Base-by-base conservation (phyloP, 2,797 vertebrate species). In the Bradypus variegatus region DNA sequence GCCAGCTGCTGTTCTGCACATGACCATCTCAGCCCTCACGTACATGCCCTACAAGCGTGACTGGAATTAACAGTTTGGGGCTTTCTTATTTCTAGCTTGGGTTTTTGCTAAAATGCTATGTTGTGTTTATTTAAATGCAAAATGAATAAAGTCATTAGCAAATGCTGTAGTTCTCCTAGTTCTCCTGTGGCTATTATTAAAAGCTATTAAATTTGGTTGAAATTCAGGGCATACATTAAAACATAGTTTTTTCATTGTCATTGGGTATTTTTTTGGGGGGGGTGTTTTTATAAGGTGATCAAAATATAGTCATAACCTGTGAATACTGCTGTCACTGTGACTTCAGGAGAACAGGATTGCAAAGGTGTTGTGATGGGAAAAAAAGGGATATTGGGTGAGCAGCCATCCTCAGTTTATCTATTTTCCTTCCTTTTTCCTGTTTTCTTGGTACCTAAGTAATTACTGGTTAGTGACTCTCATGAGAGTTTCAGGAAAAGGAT, bases 371-470 rank as follows among this genome's bases (percentile, higher is more conserved):
- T 58, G n/a, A 50, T 76, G 50, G 38, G 48, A 8, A 31, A 18
- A 14, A 41, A 15, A 50, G 41, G 70, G 50, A 62, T 67, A 50
- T 0, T 48, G 27, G 50, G 6, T 79, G 6, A 89, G 27, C 27
- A 15, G 60, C 55, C 14, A 8, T 38, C 55, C 18, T 78, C 48
- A 14, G 15, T 36, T 9, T 1, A 62, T 62, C 55, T 67, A 0
- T 83, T 89, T 92, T 90, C 65, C 88, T 94, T 87, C 48, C 85
- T 78, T 65, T 72, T 86, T 89, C 83, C 65, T 81, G 73, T 93
- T 90, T 94, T 93, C 19, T 53, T n/a, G 58, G 58, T 55, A 77
- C 53, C 82, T 81, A 75, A 62, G 33, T 94, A 55, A 88, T 23
- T 81, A 41, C 38, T 87, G 21, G 69, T 87, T 72, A 76, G 69